Conservation (phyloP, 1,140 invertebrate genomes). For the Atta colombica region DNA sequence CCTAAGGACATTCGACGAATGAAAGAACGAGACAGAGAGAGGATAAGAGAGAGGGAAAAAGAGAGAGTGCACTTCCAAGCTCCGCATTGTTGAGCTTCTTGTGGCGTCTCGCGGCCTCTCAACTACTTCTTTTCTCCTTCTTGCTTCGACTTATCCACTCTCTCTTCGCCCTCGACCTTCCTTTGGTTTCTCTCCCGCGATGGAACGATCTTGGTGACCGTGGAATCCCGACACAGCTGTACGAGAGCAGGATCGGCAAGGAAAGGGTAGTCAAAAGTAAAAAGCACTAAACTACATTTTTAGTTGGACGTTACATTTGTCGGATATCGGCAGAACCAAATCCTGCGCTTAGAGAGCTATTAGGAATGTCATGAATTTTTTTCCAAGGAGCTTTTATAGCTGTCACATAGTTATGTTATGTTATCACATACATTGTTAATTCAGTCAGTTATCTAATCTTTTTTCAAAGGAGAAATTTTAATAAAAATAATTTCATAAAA, state of each 20-base stretch:
- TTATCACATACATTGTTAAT: not conserved
- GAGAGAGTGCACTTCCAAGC: conserved; percentile 44
- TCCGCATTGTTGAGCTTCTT: conserved; percentile 80
- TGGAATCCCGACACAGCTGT: conserved; percentile 75
- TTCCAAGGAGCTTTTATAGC: not conserved
- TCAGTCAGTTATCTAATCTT: not conserved
- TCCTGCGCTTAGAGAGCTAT: conserved; percentile 36
- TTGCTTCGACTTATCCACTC: conserved; percentile 8
- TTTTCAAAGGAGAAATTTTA: not conserved
- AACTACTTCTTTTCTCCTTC: conserved; percentile 20
- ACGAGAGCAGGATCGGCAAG: conserved; percentile 31
- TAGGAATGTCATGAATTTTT: conserved; percentile 57
- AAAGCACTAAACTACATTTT: conserved; percentile 77
- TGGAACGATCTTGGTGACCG: conserved; percentile 8
- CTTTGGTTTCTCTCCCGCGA: conserved; percentile 36
- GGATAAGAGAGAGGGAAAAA: not conserved
- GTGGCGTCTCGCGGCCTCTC: conserved; percentile 40
- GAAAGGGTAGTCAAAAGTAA: conserved; percentile 43
- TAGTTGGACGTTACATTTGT: conserved; percentile 78
- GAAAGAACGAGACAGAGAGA: not conserved
- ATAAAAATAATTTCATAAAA: not conserved
- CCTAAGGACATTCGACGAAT: conserved; percentile 24
- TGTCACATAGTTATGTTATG: conserved; percentile 7
- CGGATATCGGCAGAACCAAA: conserved; percentile 67
- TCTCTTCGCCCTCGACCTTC: conserved; percentile 4